Conservation (phyloP, 2,888 invertebrate genomes). For the Nycteola revayana region DNA sequence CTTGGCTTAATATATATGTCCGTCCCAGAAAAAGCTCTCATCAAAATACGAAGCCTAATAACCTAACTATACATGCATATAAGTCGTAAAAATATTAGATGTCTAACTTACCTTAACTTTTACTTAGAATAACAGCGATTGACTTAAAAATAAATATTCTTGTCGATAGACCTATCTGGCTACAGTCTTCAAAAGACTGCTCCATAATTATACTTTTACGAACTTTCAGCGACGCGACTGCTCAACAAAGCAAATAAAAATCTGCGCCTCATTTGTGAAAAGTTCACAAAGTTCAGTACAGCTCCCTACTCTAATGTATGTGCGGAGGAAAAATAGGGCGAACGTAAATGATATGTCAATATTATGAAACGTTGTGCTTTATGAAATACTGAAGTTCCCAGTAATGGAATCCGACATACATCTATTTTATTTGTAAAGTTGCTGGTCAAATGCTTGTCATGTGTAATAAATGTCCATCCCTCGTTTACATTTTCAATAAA, state of each 20-base stretch:
- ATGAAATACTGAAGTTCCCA: too few relatives aligned
- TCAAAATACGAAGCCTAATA: too few relatives aligned
- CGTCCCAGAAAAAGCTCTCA: too few relatives aligned
- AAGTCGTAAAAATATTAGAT: too few relatives aligned
- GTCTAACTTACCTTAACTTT: too few relatives aligned
- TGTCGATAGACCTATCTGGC: conserved; percentile 19
- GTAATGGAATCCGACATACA: conserved; percentile 29
- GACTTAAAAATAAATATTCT: too few relatives aligned
- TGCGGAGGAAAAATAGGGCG: conserved; percentile 13
- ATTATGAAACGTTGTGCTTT: conserved; percentile 13
- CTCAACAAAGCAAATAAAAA: conserved; percentile 9
- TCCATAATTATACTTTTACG: conserved; percentile 10
- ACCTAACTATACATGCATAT: too few relatives aligned
- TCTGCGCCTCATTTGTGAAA: conserved; percentile 12
- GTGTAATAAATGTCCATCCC: conserved; percentile 42
- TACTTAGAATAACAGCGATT: too few relatives aligned
- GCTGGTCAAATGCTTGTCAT: conserved; percentile 41
- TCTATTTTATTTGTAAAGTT: conserved; percentile 36
- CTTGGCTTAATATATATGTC: too few relatives aligned
- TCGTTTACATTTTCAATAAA: conserved; percentile 49
- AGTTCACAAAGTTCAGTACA: conserved; percentile 18
- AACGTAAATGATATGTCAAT: conserved; percentile 18
- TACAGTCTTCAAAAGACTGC: background rate
- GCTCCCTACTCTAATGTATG: conserved; percentile 10
- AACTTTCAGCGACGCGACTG: conserved; percentile 3